Evolutionary conservation across 1,140 invertebrate genomes (phyloP).

Genomic region (Himalopsyche phryganea): DNA sequence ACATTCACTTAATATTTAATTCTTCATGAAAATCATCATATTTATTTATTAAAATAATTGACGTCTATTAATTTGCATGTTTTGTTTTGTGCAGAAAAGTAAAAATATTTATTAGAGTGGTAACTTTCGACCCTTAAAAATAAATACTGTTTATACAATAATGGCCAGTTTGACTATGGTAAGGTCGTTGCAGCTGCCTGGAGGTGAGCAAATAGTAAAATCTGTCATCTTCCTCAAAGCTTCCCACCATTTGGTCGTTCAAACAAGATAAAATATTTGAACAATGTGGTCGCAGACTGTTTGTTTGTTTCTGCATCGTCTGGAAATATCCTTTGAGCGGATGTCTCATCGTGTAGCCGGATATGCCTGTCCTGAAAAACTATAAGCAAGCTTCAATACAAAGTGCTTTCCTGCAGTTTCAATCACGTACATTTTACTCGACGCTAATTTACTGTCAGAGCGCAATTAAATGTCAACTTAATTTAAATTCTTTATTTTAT

Average conservation of each 20-base stretch:
- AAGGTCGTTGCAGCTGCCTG: constrained; percentile 15
- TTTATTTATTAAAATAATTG: no score
- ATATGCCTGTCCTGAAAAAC: constrained; percentile 1
- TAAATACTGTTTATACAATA: no score
- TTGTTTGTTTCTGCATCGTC: constrained; percentile 28
- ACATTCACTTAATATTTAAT: no score
- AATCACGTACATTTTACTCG: no score
- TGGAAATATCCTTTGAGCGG: constrained; percentile 25
- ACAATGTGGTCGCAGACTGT: constrained; percentile 30
- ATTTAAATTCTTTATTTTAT: no score
- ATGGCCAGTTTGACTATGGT: constrained; percentile 20
- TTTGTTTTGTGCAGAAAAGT: no score
- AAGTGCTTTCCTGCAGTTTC: not conserved
- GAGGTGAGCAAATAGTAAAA: constrained; percentile 25
- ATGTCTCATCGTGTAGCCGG: constrained; percentile 5
- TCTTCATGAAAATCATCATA: no score
- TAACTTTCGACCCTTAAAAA: no score
- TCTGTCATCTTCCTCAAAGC: constrained; percentile 26
- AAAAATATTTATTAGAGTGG: no score
- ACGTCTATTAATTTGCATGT: no score
- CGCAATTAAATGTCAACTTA: no score
- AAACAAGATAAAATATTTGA: constrained; percentile 35
- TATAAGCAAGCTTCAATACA: not conserved
- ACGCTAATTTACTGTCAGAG: no score
- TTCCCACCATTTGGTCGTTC: constrained; percentile 26